Conservation (phyloP, 2,797 vertebrate species). For the Ctenosaura bakeri region DNA sequence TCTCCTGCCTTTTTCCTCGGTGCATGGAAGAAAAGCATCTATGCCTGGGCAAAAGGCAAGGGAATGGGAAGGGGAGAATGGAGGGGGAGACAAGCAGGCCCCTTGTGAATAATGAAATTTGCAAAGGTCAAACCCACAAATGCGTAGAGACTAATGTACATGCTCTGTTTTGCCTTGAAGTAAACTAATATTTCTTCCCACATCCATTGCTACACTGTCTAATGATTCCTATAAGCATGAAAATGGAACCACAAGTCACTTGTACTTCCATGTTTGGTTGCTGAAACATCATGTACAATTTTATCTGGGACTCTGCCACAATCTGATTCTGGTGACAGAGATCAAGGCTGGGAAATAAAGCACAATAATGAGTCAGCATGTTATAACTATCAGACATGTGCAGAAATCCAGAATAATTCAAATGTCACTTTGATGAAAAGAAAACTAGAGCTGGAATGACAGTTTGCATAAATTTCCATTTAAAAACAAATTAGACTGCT, state of each 20-base stretch:
- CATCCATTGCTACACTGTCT: not conserved
- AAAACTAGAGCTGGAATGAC: not conserved
- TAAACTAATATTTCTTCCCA: not conserved
- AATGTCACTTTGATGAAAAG: not conserved
- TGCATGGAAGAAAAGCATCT: too few relatives aligned
- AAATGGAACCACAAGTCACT: not conserved
- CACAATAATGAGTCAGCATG: not conserved
- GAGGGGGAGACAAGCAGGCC: too few relatives aligned
- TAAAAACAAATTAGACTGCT: not conserved
- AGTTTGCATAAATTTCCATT: not conserved
- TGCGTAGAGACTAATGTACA: too few relatives aligned
- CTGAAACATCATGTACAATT: not conserved
- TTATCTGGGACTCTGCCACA: not conserved
- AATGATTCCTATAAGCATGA: not conserved
- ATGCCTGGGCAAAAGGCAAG: too few relatives aligned
- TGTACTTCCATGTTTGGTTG: not conserved
- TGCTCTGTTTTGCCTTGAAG: not conserved
- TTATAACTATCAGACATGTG: not conserved
- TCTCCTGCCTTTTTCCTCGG: too few relatives aligned
- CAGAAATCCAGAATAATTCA: not conserved
- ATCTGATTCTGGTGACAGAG: not conserved
- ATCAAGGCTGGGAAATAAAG: not conserved
- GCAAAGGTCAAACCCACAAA: too few relatives aligned
- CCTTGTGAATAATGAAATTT: too few relatives aligned
- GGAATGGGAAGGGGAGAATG: too few relatives aligned